These are phyloP conservation scores for Zelostemma sp. DNA, from an alignment of 1,140 invertebrate species.

Conservation along the genomic window DNA sequence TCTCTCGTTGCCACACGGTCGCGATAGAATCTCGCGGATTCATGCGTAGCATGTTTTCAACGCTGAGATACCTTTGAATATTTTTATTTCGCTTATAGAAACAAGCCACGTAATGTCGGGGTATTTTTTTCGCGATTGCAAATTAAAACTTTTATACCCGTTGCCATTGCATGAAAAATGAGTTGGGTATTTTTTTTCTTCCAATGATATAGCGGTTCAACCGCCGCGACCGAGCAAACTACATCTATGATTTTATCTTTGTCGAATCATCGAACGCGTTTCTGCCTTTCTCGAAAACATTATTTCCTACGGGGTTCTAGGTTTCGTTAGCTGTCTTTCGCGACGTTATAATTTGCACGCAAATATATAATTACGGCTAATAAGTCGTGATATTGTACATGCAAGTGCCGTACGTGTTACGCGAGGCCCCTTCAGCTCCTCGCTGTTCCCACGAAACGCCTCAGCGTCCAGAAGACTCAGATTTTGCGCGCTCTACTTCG, in stretches of 20 bases:
- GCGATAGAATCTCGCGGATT: slow-evolving; percentile 19
- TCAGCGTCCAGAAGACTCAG: slow-evolving; percentile 11
- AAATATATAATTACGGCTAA: slow-evolving; percentile 37
- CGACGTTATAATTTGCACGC: slow-evolving; percentile 24
- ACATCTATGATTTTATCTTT: slow-evolving; percentile 19
- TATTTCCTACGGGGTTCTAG: too few species aligned
- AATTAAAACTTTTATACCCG: background rate
- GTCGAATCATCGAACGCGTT: slow-evolving; percentile 23
- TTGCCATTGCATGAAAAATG: background rate
- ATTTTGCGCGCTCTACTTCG: slow-evolving; percentile 30
- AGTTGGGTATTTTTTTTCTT: background rate
- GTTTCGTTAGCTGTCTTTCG: slow-evolving; percentile 25
- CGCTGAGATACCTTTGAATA: background rate
- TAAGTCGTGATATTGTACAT: slow-evolving; percentile 35
- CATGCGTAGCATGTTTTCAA: slow-evolving; percentile 17
- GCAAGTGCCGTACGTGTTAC: slow-evolving; percentile 40
- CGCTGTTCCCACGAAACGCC: slow-evolving; percentile 35
- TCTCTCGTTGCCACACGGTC: slow-evolving; percentile 15
- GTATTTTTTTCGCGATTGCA: background rate
- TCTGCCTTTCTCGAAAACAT: background rate
- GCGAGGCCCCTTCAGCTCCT: slow-evolving; percentile 28
- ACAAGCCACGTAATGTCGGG: slow-evolving; percentile 5
- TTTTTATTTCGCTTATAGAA: slow-evolving; percentile 8
- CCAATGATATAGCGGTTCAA: background rate
- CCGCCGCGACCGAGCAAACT: too few species aligned